phyloP scores from a whole-genome alignment of 2,888 invertebrate genomes.

The Cabera pusaria region DNA sequence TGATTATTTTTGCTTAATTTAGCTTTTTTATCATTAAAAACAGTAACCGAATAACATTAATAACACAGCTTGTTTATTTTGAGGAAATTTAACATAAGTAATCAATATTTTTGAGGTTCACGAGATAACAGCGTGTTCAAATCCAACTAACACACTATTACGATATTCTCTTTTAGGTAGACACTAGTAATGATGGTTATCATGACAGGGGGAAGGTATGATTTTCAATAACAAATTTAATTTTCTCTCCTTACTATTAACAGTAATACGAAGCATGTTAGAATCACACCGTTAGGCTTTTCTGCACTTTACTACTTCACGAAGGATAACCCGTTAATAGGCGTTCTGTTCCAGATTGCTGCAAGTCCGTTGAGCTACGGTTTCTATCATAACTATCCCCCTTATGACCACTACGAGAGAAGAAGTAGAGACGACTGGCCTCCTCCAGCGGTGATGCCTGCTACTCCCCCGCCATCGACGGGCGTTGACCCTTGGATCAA shows the following conservation, averaged over 20 bases:
- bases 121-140: constrained; percentile 22
- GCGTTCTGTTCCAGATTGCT: constrained; percentile 85
- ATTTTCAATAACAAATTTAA: constrained; percentile 40
- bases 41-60: background rate
- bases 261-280: constrained; percentile 2
- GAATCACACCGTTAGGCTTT: constrained; percentile 48
- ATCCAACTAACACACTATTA: constrained; percentile 40
- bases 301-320: constrained; percentile 56
- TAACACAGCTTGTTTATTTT: constrained; percentile 10
- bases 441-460: constrained; percentile 57
- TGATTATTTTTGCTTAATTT: too few relatives aligned
- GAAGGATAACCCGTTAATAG: constrained; percentile 75
- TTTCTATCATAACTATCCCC: constrained; percentile 85
- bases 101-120: constrained; percentile 6
- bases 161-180: constrained; percentile 75
- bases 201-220: constrained; percentile 76
- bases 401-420: constrained; percentile 73
- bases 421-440: constrained; percentile 64
- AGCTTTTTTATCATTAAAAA: constrained; percentile 1
- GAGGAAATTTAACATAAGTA: constrained; percentile 1
- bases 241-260: constrained; percentile 23
- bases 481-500: constrained; percentile 47
- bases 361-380: constrained; percentile 90
- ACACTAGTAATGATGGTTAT: constrained; percentile 67
- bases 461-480: constrained; percentile 49